Conservation (phyloP, 2,888 invertebrate species). For the Marasmarcha lunaedactyla region DNA sequence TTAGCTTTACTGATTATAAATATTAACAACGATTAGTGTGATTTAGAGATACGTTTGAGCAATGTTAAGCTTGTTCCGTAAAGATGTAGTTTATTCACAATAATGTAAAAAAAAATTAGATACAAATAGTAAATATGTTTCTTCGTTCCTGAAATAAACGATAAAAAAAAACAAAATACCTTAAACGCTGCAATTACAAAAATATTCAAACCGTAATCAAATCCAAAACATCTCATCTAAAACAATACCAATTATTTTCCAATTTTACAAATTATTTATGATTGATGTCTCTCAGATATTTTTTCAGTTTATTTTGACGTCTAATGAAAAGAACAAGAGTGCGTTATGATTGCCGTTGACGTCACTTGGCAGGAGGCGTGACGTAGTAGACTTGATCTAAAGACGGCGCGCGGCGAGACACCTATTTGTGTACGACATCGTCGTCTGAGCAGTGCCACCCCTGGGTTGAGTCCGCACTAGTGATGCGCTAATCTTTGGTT, state of each 20-base stretch:
- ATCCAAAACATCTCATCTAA: too few species aligned
- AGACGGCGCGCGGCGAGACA: slow-evolving; percentile 33
- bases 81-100: too few species aligned
- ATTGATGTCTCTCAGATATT: not conserved
- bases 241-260: not conserved
- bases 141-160: too few species aligned
- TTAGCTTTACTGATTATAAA: slow-evolving; percentile 29
- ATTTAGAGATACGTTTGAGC: too few species aligned
- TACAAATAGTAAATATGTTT: too few species aligned
- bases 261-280: not conserved
- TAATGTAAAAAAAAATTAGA: too few species aligned
- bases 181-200: too few species aligned
- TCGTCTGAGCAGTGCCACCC: slow-evolving; percentile 48
- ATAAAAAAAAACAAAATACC: too few species aligned
- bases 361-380: slow-evolving; percentile 33
- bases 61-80: too few species aligned
- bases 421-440: slow-evolving; percentile 44
- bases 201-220: too few species aligned
- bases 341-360: slow-evolving; percentile 26
- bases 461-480: slow-evolving; percentile 37
- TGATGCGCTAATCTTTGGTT: slow-evolving; percentile 18
- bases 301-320: not conserved
- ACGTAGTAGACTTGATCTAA: slow-evolving; percentile 51
- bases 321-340: slow-evolving; percentile 4
- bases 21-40: too few species aligned